Base-by-base conservation (phyloP, 2,797 vertebrate species). In the Neomorphus geoffroyi region DNA sequence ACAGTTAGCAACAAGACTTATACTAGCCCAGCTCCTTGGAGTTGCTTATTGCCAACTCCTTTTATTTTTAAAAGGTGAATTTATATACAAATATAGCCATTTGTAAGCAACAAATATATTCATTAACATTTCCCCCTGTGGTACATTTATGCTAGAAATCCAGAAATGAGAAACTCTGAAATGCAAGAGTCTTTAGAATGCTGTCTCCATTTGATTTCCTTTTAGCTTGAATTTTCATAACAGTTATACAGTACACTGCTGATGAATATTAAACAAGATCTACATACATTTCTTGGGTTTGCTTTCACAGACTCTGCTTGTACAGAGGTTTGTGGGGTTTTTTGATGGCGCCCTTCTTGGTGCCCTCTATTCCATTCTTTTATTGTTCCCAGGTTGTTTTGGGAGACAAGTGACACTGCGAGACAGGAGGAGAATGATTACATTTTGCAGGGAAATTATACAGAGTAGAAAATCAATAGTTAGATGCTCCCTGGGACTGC, bases 191-290 rank as follows among this genome's bases (percentile, higher is more conserved):
- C 43, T 24, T 91, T 77, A 86, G 77, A 88, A 88, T 6, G 6
- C 77, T 60, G 66, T 67, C 82, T 91, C 89, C 37, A 24, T 88
- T 71, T 84, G 48, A 67, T 92, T 88, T 91, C 56, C 18, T 45
- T 74, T 77, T 79, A 91, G 58, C 35, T 56, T 92, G 80, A 80
- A 66, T 85, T 92, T 94, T 96, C 10, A 0, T 65, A 75, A 58
- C 65, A 72, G 46, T 86, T 70, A 84, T 19, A 57, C 54, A 71
- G 50, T 69, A 3, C 35, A 19, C 22, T 54, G 32, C 60, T 93
- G 87, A 82, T 91, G 70, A 93, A 86, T 96, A 90, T 94, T 93
- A 92, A 94, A 93, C 41, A 91, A 81, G 22, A 51, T 84, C 73
- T 72, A 15, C n/a, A 70, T 48, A 60, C 9, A n/a, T 81, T 91